These are phyloP conservation scores for Sinonovacula constricta DNA, from an alignment of 1,140 invertebrate species.

Conservation along the genomic window DNA sequence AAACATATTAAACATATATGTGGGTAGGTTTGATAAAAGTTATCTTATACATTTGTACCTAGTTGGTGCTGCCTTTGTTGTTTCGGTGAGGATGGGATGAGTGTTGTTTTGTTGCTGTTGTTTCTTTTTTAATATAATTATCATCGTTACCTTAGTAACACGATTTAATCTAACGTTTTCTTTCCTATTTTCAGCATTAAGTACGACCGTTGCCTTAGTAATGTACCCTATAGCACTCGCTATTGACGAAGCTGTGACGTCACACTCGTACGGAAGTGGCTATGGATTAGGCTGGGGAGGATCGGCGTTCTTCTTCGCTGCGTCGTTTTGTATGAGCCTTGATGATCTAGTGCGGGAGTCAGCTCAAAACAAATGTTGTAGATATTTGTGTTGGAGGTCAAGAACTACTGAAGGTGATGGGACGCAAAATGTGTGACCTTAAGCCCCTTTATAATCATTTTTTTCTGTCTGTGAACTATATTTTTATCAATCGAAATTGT, in stretches of 20 bases:
- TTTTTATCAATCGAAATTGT: too few species aligned
- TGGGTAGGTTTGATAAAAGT: too few species aligned
- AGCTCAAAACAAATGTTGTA: conserved; percentile 67
- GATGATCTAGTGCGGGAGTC: conserved; percentile 76
- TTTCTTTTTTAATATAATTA: too few species aligned
- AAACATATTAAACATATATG: too few species aligned
- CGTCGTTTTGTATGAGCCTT: conserved; percentile 77
- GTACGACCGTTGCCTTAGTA: conserved; percentile 71
- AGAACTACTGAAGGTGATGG: conserved; percentile 60
- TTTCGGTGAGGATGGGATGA: not conserved
- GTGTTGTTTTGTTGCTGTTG: too few species aligned
- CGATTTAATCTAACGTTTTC: too few species aligned
- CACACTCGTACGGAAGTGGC: conserved; percentile 72
- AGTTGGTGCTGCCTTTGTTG: not conserved
- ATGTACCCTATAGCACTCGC: conserved; percentile 74
- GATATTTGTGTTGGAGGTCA: conserved; percentile 64
- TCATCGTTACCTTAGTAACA: too few species aligned
- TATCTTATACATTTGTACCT: too few species aligned
- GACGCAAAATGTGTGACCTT: conserved; percentile 68
- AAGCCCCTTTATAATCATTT: too few species aligned
- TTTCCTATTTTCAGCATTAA: conserved; percentile 68
- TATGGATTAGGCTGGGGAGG: conserved; percentile 76
- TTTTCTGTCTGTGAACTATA: too few species aligned
- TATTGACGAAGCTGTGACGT: conserved; percentile 57
- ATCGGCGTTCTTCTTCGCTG: conserved; percentile 74